These are phyloP conservation scores for Papilio polyxenes DNA, from an alignment of 1,140 invertebrate species.

Conservation along the genomic window DNA sequence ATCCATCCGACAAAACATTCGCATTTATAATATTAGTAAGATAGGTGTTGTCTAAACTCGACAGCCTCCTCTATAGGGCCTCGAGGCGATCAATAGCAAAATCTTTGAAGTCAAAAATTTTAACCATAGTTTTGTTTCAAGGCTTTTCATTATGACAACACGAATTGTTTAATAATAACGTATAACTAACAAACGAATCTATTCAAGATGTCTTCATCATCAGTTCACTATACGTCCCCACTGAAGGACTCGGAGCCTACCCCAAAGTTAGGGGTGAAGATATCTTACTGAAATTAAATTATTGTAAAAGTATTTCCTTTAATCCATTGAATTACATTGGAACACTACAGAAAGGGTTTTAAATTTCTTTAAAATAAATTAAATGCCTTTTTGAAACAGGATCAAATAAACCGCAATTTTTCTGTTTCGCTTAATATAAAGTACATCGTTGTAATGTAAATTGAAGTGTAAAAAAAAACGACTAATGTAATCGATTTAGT, in stretches of 20 bases:
- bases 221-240: too few species aligned
- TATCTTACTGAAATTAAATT: background rate
- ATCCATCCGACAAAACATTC: too few species aligned
- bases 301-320: background rate
- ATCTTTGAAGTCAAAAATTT: background rate
- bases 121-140: background rate
- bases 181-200: background rate
- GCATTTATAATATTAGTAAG: too few species aligned
- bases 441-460: too few species aligned
- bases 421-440: too few species aligned
- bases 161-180: background rate
- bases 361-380: background rate
- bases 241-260: too few species aligned
- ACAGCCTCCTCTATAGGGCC: background rate
- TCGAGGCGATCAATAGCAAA: background rate
- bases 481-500: too few species aligned
- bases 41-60: background rate
- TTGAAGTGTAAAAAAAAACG: too few species aligned
- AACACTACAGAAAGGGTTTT: background rate
- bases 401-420: too few species aligned
- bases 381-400: too few species aligned
- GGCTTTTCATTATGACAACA: background rate
- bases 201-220: background rate
- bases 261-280: background rate
- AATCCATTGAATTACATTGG: background rate